Percentiles rank a stretch among this genome's conserved stretches.
Evolutionary conservation across 37 sponge, comb jelly and placozoan species (phyloP).

Genomic region (Petrosia ficiformis): DNA sequence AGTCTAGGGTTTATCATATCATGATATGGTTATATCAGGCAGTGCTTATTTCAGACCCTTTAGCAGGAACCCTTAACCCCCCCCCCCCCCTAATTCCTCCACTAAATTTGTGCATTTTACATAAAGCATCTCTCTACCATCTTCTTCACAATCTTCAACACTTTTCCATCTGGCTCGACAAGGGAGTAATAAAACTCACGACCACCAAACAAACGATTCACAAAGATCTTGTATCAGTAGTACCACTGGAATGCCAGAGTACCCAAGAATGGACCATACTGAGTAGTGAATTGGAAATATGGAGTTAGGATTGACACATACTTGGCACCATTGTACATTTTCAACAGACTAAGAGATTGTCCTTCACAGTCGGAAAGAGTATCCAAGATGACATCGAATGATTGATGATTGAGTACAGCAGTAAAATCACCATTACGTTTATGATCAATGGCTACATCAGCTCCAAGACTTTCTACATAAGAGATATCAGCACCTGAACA

Average conservation of each 20-base stretch:
- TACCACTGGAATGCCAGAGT: conserved; percentile 26
- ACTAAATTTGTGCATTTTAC: no score
- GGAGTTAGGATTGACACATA: conserved; percentile 61
- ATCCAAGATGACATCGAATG: conserved; percentile 69
- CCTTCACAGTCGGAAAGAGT: conserved; percentile 48
- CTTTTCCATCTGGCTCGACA: conserved; percentile 23
- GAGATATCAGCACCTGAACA: no score
- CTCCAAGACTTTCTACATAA: no score
- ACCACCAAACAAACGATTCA: conserved; percentile 31
- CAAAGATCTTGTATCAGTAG: conserved; percentile 46
- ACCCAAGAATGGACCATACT: conserved; percentile 43
- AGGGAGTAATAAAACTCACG: conserved; percentile 49
- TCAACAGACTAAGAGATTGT: conserved; percentile 46
- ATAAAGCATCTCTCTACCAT: no score
- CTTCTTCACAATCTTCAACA: no score
- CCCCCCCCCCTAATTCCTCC: conserved; percentile 55
- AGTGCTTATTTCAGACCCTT: conserved; percentile 33
- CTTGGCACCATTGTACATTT: conserved; percentile 47
- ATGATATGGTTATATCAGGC: no score
- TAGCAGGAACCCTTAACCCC: conserved; percentile 40
- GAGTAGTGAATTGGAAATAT: not conserved
- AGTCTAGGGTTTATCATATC: no score
- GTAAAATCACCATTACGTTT: conserved; percentile 57
- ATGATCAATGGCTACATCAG: no score
- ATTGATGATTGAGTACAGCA: conserved; percentile 14